Percentiles rank a stretch among this genome's conserved stretches.
Evolutionary conservation across 2,113 vertebrate species (phyloP).

Genomic region (Salvelinus namaycush): DNA sequence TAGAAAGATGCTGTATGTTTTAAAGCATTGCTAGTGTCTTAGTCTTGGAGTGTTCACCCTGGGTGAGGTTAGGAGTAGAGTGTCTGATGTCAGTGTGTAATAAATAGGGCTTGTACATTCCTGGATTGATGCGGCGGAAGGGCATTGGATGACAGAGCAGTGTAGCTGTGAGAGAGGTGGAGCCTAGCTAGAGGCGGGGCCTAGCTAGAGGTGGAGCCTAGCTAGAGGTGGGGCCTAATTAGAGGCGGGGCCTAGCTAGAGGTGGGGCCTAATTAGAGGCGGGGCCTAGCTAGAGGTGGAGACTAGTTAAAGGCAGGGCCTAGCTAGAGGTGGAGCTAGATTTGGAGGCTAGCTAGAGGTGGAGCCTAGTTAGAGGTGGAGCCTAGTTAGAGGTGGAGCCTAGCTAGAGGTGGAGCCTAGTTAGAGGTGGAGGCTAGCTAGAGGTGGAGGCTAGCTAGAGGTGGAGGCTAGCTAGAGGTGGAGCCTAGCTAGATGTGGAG

Average conservation of each 20-base stretch:
- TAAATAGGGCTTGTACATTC: slow-evolving; percentile 68
- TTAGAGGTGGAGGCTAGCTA: too few species aligned
- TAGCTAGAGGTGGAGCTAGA: neutral
- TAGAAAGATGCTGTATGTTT: slow-evolving; percentile 46
- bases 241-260: neutral
- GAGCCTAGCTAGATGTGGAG: neutral
- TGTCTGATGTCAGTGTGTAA: slow-evolving; percentile 39
- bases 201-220: neutral
- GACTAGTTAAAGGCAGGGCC: neutral
- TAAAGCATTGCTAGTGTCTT: slow-evolving; percentile 27
- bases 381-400: neutral
- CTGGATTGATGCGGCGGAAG: slow-evolving; percentile 52
- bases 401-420: neutral
- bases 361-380: neutral
- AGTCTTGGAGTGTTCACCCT: neutral
- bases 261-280: neutral
- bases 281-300: neutral
- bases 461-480: neutral
- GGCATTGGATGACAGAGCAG: slow-evolving; percentile 23
- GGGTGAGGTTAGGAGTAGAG: slow-evolving; percentile 32
- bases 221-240: too few species aligned
- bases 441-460: neutral
- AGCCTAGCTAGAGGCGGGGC: neutral
- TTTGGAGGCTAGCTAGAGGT: neutral
- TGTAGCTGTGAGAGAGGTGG: slow-evolving; percentile 28